phyloP scores from a whole-genome alignment of 2,797 vertebrate genomes.

The Pantherophis alleghaniensis region DNA sequence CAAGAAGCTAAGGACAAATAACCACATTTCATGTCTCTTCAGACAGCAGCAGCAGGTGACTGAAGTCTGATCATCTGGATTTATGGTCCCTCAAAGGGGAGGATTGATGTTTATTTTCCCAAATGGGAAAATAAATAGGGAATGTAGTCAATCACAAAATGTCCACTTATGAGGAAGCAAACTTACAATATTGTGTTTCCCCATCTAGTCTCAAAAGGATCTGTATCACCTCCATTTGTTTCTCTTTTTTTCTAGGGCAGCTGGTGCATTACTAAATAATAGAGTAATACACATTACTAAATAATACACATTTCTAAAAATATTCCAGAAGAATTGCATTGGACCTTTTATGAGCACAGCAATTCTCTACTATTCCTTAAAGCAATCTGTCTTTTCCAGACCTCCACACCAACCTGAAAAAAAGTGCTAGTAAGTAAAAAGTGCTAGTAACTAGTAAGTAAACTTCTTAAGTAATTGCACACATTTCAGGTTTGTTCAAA shows the following conservation, averaged over 20 bases:
- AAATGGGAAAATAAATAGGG: not conserved
- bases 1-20: not conserved
- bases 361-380: not conserved
- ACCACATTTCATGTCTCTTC: not conserved
- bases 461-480: not conserved
- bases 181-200: not conserved
- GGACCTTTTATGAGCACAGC: not conserved
- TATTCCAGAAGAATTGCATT: not conserved
- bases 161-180: not conserved
- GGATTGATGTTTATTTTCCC: not conserved
- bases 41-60: not conserved
- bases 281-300: not conserved
- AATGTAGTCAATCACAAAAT: not conserved
- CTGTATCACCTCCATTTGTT: not conserved
- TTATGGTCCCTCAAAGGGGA: not conserved
- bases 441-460: not conserved
- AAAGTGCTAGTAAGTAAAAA: not conserved
- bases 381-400: not conserved
- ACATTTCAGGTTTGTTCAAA: not conserved
- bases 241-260: not conserved
- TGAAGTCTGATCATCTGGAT: not conserved
- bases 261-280: not conserved
- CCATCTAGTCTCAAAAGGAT: not conserved
- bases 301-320: not conserved
- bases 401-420: not conserved